These are phyloP conservation scores for Caranx melampygus DNA, from an alignment of 2,113 vertebrate genomes.

Conservation along the genomic window DNA sequence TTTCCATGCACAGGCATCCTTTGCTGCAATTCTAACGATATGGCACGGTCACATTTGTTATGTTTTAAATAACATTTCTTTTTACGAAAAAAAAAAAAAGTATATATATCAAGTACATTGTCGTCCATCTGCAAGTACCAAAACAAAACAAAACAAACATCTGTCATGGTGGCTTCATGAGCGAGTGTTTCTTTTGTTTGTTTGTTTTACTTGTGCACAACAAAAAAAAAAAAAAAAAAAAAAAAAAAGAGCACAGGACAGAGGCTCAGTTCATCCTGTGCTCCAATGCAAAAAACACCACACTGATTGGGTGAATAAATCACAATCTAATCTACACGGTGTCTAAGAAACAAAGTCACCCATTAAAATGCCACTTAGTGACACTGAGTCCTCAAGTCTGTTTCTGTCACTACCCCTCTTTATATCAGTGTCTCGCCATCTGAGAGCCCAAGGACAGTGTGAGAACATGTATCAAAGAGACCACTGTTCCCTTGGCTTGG, in stretches of 20 bases:
- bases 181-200: background rate
- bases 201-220: slow-evolving; percentile 37
- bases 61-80: slow-evolving; percentile 21
- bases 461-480: slow-evolving; percentile 54
- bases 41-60: slow-evolving; percentile 56
- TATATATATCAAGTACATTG: slow-evolving; percentile 14
- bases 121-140: slow-evolving; percentile 30
- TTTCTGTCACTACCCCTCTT: slow-evolving; percentile 18
- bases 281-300: slow-evolving; percentile 16
- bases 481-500: slow-evolving; percentile 66
- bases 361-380: slow-evolving; percentile 44
- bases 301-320: background rate
- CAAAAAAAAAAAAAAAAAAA: slow-evolving; percentile 13
- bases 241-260: slow-evolving; percentile 13
- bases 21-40: slow-evolving; percentile 25
- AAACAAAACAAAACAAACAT: slow-evolving; percentile 19
- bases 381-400: slow-evolving; percentile 26
- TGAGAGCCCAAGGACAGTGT: slow-evolving; percentile 32
- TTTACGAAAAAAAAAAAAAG: slow-evolving; percentile 3
- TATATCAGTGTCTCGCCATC: slow-evolving; percentile 21
- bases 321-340: slow-evolving; percentile 14
- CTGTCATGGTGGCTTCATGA: background rate
- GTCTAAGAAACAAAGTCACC: slow-evolving; percentile 32
- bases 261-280: slow-evolving; percentile 44
- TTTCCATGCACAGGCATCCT: slow-evolving; percentile 42